Evolutionary conservation across 1,140 invertebrate species (phyloP), one percentile per base, ranked within the genome.

Genomic region (Bombus sylvicola): DNA sequence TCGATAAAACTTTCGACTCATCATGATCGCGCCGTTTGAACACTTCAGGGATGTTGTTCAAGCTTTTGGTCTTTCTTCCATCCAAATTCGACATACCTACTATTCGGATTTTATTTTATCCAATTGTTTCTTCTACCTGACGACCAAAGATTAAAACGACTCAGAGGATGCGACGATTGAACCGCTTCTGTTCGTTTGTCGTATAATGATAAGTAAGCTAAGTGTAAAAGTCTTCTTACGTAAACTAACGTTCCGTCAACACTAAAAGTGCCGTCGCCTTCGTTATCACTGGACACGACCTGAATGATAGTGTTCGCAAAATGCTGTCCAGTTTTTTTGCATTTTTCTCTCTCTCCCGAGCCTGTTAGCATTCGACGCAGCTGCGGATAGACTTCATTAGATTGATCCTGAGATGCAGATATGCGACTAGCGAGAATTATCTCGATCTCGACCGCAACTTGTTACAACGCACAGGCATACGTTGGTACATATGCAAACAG

Each of bases 251-350:
- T 53, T 53, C 18, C 1, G 18, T 53, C 18, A 57, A 71, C 6
- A 34, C 22, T 47, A 43, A 28, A 66, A 34, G 64, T 34, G 2
- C 9, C 53, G 18, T 2, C 15, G 18, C 10, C 15, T 22, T 69
- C 6, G 22, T 83, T 69, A 57, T 73, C 59, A 64, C 39, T 28
- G n/a, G 13, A 10, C 34, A 8, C 47, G 6, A 15, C 28, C 37
- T 3, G 62, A 77, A 78, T 28, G 62, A 76, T 15, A 43, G 39
- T 41, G 81, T 83, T 43, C 64, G 74, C 59, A 41, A 66, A 83
- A 41, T 57, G 13, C 3, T 66, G 39, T 34, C 12, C 8, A n/a
- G 28, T 15, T 2, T 25, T 43, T 2, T 28, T 10, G 12, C 5
- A 22, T 64, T 18, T 47, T 57, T 53, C 12, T 34, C 41, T 31